These are phyloP conservation scores for Labrus mixtus DNA, from an alignment of 2,113 vertebrate species.

Conservation along the genomic window DNA sequence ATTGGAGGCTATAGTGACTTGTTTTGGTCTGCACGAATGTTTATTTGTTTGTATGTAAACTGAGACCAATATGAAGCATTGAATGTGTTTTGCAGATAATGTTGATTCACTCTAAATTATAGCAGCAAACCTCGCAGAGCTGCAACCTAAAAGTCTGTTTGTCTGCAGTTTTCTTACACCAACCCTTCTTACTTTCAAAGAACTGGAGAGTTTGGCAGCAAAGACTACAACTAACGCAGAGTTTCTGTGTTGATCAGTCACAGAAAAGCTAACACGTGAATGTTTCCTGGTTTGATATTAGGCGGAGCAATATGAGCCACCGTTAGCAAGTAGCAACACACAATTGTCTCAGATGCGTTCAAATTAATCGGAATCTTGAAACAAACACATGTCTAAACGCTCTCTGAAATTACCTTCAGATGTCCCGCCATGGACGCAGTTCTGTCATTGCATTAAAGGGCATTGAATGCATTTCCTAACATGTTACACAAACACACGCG, in stretches of 20 bases:
- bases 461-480: slow-evolving; percentile 22
- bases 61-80: too few species aligned
- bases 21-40: too few species aligned
- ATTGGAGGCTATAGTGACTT: too few species aligned
- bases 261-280: neutral
- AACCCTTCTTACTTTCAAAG: too few species aligned
- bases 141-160: too few species aligned
- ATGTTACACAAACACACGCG: slow-evolving; percentile 57
- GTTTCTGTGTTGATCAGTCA: neutral
- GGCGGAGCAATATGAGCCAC: neutral
- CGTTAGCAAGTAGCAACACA: neutral
- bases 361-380: rapidly evolving
- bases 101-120: too few species aligned
- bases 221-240: neutral
- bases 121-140: too few species aligned
- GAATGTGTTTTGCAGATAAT: too few species aligned
- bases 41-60: too few species aligned
- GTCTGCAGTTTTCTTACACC: neutral
- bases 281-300: slow-evolving; percentile 4
- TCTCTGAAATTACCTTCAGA: slow-evolving; percentile 78
- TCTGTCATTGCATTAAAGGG: slow-evolving; percentile 39
- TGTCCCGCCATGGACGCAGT: slow-evolving; percentile 76
- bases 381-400: too few species aligned
- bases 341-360: neutral
- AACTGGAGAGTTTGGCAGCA: too few species aligned